Percentiles rank a stretch among this genome's conserved stretches.
Conservation (phyloP, 2,113 vertebrate genomes). For the Xyliphius kryptos region DNA sequence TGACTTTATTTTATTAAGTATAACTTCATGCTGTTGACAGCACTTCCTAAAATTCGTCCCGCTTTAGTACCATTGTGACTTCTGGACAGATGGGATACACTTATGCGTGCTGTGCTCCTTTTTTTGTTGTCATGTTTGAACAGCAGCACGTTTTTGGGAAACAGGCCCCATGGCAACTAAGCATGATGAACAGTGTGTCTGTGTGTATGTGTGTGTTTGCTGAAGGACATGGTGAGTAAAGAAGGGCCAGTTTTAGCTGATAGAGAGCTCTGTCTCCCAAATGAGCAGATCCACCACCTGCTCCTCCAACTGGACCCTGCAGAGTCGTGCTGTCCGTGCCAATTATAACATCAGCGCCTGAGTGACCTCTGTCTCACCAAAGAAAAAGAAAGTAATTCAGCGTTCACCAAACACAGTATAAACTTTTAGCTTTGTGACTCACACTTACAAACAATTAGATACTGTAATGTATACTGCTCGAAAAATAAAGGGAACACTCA, state of each 20-base stretch:
- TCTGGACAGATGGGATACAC: slow-evolving; percentile 18
- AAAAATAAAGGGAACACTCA: no score
- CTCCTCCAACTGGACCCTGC: slow-evolving; percentile 17
- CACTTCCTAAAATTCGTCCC: neutral
- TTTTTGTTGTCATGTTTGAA: slow-evolving; percentile 14
- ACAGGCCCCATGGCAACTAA: slow-evolving; percentile 10
- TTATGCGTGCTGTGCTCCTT: slow-evolving; percentile 16
- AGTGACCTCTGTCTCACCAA: slow-evolving; percentile 12
- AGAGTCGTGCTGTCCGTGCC: neutral
- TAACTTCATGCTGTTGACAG: neutral
- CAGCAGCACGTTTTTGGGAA: neutral
- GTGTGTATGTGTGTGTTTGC: no score
- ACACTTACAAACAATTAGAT: neutral
- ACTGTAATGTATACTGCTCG: no score
- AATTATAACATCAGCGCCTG: slow-evolving; percentile 8
- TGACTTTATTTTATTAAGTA: no score
- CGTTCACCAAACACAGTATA: neutral
- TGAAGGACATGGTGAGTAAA: slow-evolving; percentile 20
- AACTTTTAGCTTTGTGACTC: neutral
- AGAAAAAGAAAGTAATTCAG: neutral
- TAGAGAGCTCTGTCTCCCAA: slow-evolving; percentile 19
- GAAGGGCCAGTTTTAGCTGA: slow-evolving; percentile 15
- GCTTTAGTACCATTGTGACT: neutral
- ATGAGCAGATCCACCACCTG: slow-evolving; percentile 27
- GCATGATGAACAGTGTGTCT: neutral